These are phyloP conservation scores for Polymixis flavicincta DNA, from an alignment of 2,888 invertebrate genomes.

Conservation along the genomic window DNA sequence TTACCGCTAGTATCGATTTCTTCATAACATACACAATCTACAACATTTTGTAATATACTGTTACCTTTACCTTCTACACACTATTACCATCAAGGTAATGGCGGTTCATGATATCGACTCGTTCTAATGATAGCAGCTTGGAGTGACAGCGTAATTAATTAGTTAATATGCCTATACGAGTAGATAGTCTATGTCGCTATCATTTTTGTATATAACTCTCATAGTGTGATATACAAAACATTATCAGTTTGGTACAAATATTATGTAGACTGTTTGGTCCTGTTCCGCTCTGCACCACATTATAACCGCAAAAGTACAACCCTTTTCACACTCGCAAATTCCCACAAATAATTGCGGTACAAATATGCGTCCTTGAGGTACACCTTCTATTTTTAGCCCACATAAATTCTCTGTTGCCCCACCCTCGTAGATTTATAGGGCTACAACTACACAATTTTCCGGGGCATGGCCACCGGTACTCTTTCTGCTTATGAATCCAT, in stretches of 20 bases:
- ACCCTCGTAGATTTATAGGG: conserved; percentile 61
- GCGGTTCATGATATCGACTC: conserved; percentile 51
- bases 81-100: conserved; percentile 42
- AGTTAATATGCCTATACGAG: conserved; percentile 16
- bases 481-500: conserved; percentile 70
- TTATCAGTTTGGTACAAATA: too few species aligned
- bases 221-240: neutral
- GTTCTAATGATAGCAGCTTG: conserved; percentile 41
- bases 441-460: conserved; percentile 64
- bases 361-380: conserved; percentile 58
- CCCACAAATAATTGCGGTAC: conserved; percentile 43
- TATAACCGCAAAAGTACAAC: conserved; percentile 26
- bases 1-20: neutral
- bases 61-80: conserved; percentile 18
- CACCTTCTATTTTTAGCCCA: conserved; percentile 60
- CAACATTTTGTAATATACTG: neutral
- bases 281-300: neutral
- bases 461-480: conserved; percentile 57
- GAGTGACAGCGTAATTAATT: conserved; percentile 51
- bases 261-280: too few species aligned
- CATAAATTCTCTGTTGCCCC: conserved; percentile 61
- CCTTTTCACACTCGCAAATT: conserved; percentile 35
- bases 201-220: conserved; percentile 6
- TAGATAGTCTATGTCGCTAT: neutral
- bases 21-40: neutral